phyloP scores from a whole-genome alignment of 2,113 vertebrate genomes.

The Myotis brandtii region DNA sequence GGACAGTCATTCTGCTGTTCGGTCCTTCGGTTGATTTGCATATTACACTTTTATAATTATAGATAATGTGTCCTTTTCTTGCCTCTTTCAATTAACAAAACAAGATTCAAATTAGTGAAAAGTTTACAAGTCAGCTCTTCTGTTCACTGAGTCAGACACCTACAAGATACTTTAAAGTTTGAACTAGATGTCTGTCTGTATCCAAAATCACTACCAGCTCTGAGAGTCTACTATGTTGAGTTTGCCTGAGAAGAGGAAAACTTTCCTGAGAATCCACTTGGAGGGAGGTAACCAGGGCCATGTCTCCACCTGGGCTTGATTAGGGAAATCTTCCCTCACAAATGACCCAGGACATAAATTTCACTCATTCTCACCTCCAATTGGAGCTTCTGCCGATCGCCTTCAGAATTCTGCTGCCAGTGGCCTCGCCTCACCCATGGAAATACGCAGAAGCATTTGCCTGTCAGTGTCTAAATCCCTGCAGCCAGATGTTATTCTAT shows the following conservation, averaged over 20 bases:
- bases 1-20: too few species aligned
- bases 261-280: neutral
- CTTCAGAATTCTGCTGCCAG: neutral
- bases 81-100: neutral
- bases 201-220: neutral
- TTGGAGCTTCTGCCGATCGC: neutral
- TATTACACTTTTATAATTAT: too few species aligned
- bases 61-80: neutral
- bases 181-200: neutral
- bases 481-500: neutral
- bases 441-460: neutral
- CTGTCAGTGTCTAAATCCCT: neutral
- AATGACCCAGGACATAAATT: neutral
- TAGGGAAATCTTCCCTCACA: neutral
- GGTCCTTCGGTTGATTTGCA: too few species aligned
- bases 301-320: neutral
- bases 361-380: neutral
- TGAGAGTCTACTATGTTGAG: neutral
- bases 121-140: neutral
- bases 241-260: neutral
- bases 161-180: neutral
- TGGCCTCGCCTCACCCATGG: neutral
- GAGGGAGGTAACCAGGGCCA: neutral
- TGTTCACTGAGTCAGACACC: neutral
- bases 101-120: neutral